These are phyloP conservation scores for Tolypeutes matacus DNA, from an alignment of 2,797 vertebrate species.

Conservation along the genomic window DNA sequence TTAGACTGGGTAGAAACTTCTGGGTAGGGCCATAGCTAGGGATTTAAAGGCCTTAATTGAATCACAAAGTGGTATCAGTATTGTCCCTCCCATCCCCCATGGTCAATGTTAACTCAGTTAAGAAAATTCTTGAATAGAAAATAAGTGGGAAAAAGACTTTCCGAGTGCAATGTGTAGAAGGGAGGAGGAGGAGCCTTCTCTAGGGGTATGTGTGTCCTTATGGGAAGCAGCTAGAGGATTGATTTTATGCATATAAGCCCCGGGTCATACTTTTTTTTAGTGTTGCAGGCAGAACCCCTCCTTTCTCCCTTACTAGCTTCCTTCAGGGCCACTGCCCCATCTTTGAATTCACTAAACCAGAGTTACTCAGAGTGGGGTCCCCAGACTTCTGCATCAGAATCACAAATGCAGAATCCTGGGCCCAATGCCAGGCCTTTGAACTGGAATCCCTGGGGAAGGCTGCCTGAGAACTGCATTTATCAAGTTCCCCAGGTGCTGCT, in stretches of 20 bases:
- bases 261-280: background rate
- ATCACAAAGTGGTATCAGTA: background rate
- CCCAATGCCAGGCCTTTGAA: conserved; percentile 22
- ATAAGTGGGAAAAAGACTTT: background rate
- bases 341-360: background rate
- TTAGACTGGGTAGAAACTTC: background rate
- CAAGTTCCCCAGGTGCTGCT: background rate
- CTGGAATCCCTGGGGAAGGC: background rate
- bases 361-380: background rate
- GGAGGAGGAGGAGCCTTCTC: background rate
- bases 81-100: background rate
- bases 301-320: background rate
- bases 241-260: background rate
- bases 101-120: background rate
- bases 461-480: background rate
- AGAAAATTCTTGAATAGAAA: conserved; percentile 13
- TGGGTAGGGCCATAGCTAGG: background rate
- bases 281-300: background rate
- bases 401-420: conserved; percentile 4
- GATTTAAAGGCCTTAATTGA: background rate
- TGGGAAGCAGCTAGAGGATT: background rate
- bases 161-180: background rate
- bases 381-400: background rate
- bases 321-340: background rate
- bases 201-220: background rate